A percentile compares a stretch with the other conserved stretches of the same genome.
Evolutionary conservation across 2,113 vertebrate species (phyloP).

Genomic region (Azemiops feae): DNA sequence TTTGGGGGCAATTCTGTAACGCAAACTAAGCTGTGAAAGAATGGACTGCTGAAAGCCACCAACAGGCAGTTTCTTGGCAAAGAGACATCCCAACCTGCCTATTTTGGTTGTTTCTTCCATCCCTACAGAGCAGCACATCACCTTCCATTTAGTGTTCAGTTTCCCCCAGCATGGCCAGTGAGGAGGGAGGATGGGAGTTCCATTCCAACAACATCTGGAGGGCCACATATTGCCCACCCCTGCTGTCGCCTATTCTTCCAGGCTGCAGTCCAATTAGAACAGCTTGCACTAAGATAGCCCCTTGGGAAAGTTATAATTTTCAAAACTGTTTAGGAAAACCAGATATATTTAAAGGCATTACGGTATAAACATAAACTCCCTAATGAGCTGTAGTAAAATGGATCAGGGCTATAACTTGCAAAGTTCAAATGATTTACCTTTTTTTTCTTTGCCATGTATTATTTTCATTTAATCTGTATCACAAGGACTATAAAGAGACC

Average conservation of each 20-base stretch:
- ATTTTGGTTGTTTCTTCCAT: slow-evolving; percentile 39
- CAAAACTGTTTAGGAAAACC: slow-evolving; percentile 73
- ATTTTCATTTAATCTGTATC: slow-evolving; percentile 71
- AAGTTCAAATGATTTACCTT: slow-evolving; percentile 71
- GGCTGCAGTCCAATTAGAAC: slow-evolving; percentile 67
- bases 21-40: background rate
- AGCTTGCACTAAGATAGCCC: slow-evolving; percentile 58
- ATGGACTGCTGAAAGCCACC: background rate
- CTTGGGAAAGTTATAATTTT: slow-evolving; percentile 76
- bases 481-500: slow-evolving; percentile 69
- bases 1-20: background rate
- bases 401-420: slow-evolving; percentile 71
- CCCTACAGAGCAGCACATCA: background rate
- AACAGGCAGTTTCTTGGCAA: slow-evolving; percentile 13
- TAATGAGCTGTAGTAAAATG: slow-evolving; percentile 75
- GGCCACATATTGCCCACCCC: background rate
- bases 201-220: background rate
- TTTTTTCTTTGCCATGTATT: slow-evolving; percentile 68
- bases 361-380: slow-evolving; percentile 76
- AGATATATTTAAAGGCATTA: slow-evolving; percentile 76
- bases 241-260: slow-evolving; percentile 51
- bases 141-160: background rate
- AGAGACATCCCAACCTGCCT: slow-evolving; percentile 39
- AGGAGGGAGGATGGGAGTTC: background rate
- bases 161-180: background rate